Conservation (phyloP, 2,113 vertebrate genomes). For the Caretta caretta region DNA sequence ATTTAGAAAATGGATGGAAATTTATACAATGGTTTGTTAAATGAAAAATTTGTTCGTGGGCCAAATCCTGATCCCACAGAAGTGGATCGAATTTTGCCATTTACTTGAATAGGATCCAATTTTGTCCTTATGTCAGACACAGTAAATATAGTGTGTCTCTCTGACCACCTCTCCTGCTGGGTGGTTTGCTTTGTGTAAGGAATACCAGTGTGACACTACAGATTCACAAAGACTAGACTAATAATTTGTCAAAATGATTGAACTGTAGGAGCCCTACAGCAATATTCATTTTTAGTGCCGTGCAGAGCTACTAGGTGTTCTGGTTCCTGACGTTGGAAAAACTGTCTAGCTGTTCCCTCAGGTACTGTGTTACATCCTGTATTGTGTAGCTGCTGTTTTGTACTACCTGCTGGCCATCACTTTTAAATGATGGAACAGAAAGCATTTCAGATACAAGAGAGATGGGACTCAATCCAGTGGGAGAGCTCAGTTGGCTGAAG, state of each 20-base stretch:
- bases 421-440: constrained; percentile 56
- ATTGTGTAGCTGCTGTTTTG: background rate
- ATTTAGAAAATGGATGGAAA: background rate
- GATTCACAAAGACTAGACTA: constrained; percentile 16
- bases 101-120: constrained; percentile 50
- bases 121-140: constrained; percentile 47
- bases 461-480: constrained; percentile 54
- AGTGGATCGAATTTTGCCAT: constrained; percentile 57
- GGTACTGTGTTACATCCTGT: constrained; percentile 42
- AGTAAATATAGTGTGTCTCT: constrained; percentile 31
- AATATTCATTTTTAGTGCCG: constrained; percentile 9
- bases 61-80: background rate
- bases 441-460: constrained; percentile 59
- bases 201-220: background rate
- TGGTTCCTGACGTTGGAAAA: background rate
- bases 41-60: constrained; percentile 44
- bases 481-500: constrained; percentile 64
- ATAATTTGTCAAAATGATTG: constrained; percentile 43
- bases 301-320: constrained; percentile 15
- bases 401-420: constrained; percentile 45
- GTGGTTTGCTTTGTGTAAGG: constrained; percentile 30
- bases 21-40: constrained; percentile 43
- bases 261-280: background rate
- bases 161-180: constrained; percentile 61
- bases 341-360: background rate